Conservation (phyloP, 1,140 invertebrate genomes). For the Leptinotarsa texana region DNA sequence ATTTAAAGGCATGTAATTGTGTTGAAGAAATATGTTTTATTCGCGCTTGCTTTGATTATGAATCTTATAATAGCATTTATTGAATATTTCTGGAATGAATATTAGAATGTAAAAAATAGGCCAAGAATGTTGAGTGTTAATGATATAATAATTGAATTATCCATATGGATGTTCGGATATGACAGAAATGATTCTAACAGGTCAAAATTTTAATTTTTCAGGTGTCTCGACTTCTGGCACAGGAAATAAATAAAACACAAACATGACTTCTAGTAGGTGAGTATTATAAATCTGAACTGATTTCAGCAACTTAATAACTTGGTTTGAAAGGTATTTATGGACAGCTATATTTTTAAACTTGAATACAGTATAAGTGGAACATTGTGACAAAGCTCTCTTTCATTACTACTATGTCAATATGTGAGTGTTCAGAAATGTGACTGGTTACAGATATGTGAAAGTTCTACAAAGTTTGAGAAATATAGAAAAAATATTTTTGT, state of each 20-base stretch:
- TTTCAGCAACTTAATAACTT: not conserved
- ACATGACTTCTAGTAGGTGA: constrained; percentile 49
- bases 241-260: constrained; percentile 13
- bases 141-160: constrained; percentile 14
- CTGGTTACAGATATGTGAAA: no score
- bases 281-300: constrained; percentile 12
- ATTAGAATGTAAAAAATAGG: constrained; percentile 29
- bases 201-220: not conserved
- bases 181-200: not conserved
- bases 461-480: no score
- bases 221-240: not conserved
- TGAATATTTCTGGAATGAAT: not conserved
- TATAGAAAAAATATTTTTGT: no score
- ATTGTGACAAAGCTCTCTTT: not conserved
- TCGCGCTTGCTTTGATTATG: not conserved
- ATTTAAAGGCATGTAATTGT: not conserved
- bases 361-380: not conserved
- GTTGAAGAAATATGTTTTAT: not conserved
- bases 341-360: not conserved
- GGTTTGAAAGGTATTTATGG: not conserved
- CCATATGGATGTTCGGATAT: constrained; percentile 21
- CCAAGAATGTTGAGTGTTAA: constrained; percentile 18
- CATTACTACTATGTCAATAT: no score
- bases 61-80: not conserved
- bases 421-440: no score